Conservation (phyloP, 2,797 vertebrate species). For the Rhodeus uyekii region DNA sequence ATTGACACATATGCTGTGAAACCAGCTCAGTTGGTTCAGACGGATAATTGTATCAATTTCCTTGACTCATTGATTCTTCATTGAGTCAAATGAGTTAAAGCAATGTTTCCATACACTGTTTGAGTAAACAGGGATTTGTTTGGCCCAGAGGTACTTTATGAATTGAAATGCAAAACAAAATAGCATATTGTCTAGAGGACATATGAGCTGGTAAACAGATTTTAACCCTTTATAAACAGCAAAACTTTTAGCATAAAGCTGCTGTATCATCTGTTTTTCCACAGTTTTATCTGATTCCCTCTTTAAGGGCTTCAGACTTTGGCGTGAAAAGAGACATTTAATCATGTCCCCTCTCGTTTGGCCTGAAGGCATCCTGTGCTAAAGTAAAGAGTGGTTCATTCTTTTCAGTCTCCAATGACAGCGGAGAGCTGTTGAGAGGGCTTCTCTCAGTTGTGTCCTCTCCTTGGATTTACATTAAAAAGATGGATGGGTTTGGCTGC, state of each 20-base stretch:
- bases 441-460: conserved; percentile 49
- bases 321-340: conserved; percentile 48
- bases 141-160: neutral
- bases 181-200: neutral
- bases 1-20: conserved; percentile 2
- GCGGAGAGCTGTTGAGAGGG: conserved; percentile 42
- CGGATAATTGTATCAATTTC: neutral
- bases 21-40: conserved; percentile 11
- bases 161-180: conserved; percentile 11
- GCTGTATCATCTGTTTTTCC: conserved; percentile 20
- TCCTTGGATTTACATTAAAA: conserved; percentile 55
- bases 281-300: conserved; percentile 10
- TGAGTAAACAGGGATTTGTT: neutral
- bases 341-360: conserved; percentile 42
- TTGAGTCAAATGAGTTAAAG: neutral
- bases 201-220: conserved; percentile 21
- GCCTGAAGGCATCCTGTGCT: conserved; percentile 31
- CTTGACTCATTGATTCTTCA: conserved; percentile 11
- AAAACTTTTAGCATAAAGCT: neutral
- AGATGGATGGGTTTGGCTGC: conserved; percentile 47
- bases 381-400: conserved; percentile 44
- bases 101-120: neutral
- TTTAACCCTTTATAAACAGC: neutral
- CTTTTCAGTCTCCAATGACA: conserved; percentile 47
- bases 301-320: conserved; percentile 28